A percentile compares a stretch with the other conserved stretches of the same genome.
These are phyloP conservation scores for Pipa parva DNA, from an alignment of 2,113 vertebrate species.

Conservation along the genomic window DNA sequence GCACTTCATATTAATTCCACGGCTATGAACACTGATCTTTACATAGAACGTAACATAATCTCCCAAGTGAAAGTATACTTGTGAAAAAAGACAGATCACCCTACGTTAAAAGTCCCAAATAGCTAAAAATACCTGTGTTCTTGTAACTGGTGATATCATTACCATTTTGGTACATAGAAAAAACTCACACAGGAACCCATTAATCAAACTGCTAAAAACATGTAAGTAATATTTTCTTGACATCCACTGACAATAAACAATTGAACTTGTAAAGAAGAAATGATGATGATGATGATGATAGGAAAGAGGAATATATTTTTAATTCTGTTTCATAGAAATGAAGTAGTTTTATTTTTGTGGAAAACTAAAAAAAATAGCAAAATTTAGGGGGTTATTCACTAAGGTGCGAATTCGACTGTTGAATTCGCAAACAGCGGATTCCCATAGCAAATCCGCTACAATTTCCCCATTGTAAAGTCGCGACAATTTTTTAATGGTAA, in stretches of 20 bases:
- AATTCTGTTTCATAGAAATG: no score
- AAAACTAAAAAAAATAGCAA: no score
- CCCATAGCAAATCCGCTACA: no score
- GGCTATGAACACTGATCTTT: slow-evolving; percentile 41
- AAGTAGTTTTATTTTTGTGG: no score
- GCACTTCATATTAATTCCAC: slow-evolving; percentile 46
- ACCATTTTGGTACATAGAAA: not conserved
- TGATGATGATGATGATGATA: no score
- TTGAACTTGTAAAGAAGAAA: no score
- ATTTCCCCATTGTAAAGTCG: no score
- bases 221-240: not conserved
- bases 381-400: no score
- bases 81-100: slow-evolving; percentile 29
- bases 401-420: no score
- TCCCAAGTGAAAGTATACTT: slow-evolving; percentile 24
- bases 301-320: no score
- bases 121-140: slow-evolving; percentile 13
- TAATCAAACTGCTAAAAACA: not conserved
- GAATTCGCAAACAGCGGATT: no score
- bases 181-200: not conserved
- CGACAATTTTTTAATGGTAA: no score
- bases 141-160: slow-evolving; percentile 15
- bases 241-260: not conserved
- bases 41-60: slow-evolving; percentile 43
- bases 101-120: slow-evolving; percentile 2